Conservation (phyloP, 2,113 vertebrate species). For the Tragelaphus strepsiceros region DNA sequence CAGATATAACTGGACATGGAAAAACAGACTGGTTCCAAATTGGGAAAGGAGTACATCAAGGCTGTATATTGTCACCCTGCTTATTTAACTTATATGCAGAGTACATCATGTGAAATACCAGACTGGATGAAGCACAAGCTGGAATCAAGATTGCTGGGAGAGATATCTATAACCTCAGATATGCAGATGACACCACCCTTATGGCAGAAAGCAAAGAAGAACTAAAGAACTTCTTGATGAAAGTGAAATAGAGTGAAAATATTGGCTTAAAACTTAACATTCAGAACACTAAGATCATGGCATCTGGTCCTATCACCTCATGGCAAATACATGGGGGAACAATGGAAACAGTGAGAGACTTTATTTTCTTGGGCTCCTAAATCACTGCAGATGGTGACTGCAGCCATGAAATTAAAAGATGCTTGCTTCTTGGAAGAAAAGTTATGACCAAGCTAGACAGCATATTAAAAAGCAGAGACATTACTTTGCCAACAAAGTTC, state of each 20-base stretch:
- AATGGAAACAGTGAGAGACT: neutral
- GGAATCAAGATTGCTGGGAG: neutral
- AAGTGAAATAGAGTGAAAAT: neutral
- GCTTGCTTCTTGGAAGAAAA: neutral
- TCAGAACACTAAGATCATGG: neutral
- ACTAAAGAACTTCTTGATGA: neutral
- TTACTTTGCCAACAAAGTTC: neutral
- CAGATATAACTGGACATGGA: neutral
- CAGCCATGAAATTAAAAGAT: neutral
- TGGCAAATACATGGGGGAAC: neutral
- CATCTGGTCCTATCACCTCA: neutral
- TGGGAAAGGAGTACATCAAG: neutral
- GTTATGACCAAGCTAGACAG: neutral
- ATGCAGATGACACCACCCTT: neutral
- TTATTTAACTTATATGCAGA: neutral
- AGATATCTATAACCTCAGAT: neutral
- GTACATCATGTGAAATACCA: neutral
- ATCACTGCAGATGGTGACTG: neutral
- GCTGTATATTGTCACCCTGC: neutral
- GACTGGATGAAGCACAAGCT: neutral
- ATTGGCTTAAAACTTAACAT: neutral
- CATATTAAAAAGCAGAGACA: neutral
- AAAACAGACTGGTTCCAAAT: neutral
- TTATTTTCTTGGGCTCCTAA: neutral
- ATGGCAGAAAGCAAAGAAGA: neutral